Evolutionary conservation across 2,113 vertebrate genomes (phyloP).

Genomic region (Gambusia holbrooki): DNA sequence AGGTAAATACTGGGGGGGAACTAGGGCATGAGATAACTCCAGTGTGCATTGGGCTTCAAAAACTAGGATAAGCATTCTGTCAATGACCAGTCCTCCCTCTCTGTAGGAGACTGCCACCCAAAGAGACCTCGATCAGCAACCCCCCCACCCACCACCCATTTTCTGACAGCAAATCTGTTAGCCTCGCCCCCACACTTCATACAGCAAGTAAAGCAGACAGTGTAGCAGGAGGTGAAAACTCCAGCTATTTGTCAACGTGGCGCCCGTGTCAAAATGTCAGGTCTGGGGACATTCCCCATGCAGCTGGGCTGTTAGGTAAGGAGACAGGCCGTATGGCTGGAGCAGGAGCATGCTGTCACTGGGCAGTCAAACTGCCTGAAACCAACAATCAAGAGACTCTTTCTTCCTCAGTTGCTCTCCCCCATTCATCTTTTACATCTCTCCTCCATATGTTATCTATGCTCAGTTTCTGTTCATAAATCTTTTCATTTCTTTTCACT

Average conservation of each 20-base stretch:
- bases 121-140: conserved; percentile 80
- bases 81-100: conserved; percentile 51
- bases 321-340: conserved; percentile 83
- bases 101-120: conserved; percentile 76
- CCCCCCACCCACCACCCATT: background rate
- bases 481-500: conserved; percentile 45
- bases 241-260: conserved; percentile 85
- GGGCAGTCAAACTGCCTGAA: conserved; percentile 73
- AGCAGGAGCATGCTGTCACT: conserved; percentile 82
- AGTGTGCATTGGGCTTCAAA: conserved; percentile 29
- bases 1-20: background rate
- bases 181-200: conserved; percentile 63
- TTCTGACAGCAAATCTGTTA: conserved; percentile 83
- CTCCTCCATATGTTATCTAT: conserved; percentile 47
- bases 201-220: conserved; percentile 80
- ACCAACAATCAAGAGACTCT: conserved; percentile 58
- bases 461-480: conserved; percentile 28
- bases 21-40: conserved; percentile 11
- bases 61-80: conserved; percentile 43
- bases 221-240: conserved; percentile 84
- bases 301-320: conserved; percentile 83
- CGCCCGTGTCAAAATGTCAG: conserved; percentile 85
- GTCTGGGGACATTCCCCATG: conserved; percentile 78
- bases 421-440: conserved; percentile 58
- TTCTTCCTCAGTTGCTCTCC: conserved; percentile 44